Conservation (phyloP, 2,888 invertebrate genomes). For the Drosophila siamana region DNA sequence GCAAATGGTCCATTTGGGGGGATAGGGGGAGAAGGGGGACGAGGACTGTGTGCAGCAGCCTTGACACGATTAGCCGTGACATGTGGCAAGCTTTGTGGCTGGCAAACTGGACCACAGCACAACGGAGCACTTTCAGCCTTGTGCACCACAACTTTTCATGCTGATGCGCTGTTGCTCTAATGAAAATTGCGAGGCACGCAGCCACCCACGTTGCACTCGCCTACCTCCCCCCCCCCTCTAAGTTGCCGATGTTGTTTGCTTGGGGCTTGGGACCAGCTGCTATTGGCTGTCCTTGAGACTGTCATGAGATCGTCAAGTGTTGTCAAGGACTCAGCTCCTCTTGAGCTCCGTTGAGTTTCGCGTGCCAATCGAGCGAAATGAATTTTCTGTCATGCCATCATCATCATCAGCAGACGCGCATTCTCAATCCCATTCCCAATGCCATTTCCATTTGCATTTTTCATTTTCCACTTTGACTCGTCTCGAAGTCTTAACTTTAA, state of each 20-base stretch:
- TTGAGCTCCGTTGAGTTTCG: neutral
- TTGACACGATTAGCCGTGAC: conserved; percentile 70
- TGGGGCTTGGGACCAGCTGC: conserved; percentile 11
- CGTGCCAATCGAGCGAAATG: conserved; percentile 30
- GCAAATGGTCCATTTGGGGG: conserved; percentile 1
- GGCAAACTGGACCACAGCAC: conserved; percentile 26
- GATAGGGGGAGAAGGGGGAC: too few species aligned
- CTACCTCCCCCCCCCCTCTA: too few species aligned
- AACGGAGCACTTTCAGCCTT: conserved; percentile 29
- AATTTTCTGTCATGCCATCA: conserved; percentile 38
- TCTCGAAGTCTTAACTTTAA: conserved; percentile 20
- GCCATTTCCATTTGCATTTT: conserved; percentile 63
- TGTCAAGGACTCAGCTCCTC: conserved; percentile 17
- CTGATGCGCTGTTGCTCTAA: conserved; percentile 26
- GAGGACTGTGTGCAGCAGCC: conserved; percentile 38
- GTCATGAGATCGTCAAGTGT: conserved; percentile 30
- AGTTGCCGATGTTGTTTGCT: neutral
- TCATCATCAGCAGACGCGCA: conserved; percentile 27
- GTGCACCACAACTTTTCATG: conserved; percentile 29
- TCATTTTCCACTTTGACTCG: conserved; percentile 5
- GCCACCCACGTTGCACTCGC: too few species aligned
- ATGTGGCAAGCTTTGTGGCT: conserved; percentile 35
- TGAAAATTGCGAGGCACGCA: conserved; percentile 42
- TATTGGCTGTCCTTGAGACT: conserved; percentile 47
- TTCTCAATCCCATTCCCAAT: conserved; percentile 31